These are phyloP conservation scores for Apis florea DNA, from an alignment of 1,140 invertebrate genomes.

Conservation along the genomic window DNA sequence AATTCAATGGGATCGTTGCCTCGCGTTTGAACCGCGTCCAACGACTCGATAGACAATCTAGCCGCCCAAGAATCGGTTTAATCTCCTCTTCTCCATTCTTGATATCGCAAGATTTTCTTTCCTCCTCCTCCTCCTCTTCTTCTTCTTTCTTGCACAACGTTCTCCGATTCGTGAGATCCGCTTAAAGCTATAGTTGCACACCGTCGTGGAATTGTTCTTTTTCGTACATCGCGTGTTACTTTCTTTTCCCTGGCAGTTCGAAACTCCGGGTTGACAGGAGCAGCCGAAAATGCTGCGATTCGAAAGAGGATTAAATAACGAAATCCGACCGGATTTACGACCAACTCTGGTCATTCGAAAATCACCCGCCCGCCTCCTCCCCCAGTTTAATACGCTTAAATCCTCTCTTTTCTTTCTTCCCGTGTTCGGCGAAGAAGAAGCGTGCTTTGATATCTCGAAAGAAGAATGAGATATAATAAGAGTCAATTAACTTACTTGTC, in stretches of 20 bases:
- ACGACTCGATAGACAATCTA: background rate
- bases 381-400: too few relatives aligned
- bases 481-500: too few relatives aligned
- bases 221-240: background rate
- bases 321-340: slow-evolving; percentile 27
- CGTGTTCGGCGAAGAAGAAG: too few relatives aligned
- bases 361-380: too few relatives aligned
- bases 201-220: background rate
- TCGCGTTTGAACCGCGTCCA: background rate
- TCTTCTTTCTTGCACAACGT: too few relatives aligned
- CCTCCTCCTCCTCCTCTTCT: too few relatives aligned
- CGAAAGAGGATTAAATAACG: slow-evolving; percentile 38
- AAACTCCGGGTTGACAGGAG: background rate
- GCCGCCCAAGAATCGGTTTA: slow-evolving; percentile 25
- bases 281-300: slow-evolving; percentile 16
- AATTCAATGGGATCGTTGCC: background rate
- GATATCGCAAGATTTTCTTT: too few relatives aligned
- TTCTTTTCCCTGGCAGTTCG: background rate
- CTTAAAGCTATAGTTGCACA: background rate
- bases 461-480: too few relatives aligned
- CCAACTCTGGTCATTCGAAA: background rate
- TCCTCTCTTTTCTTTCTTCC: too few relatives aligned
- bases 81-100: background rate
- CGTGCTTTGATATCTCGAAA: too few relatives aligned
- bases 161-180: background rate